Evolutionary conservation across 2,888 invertebrate genomes (phyloP), one percentile per base, ranked within the genome.

Genomic region (Drymonia ruficornis): DNA sequence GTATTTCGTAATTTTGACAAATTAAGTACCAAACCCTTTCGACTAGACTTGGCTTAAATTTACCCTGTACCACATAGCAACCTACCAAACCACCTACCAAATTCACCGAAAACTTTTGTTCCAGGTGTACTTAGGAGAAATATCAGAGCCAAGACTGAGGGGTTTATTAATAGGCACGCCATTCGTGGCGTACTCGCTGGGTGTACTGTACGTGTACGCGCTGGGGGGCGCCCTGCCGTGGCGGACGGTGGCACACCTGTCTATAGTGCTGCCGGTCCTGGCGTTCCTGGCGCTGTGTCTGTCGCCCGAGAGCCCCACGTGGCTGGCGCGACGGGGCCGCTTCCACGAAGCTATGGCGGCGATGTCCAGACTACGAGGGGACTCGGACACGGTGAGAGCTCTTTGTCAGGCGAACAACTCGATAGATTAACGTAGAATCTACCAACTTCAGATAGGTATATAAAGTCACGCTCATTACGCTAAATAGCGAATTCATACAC

Each of bases 61-160:
- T 49, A 50, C 46, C 45, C 15, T 15, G 11, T 23, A 4, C 23
- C 5, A 23, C 23, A 2, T 23, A 23, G n/a, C n/a, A n/a, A n/a
- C n/a, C n/a, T n/a, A n/a, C n/a, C n/a, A n/a, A n/a, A 4, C 23
- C 5, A 23, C 23, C 23, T 23, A 23, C 23, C 23, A 6, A 0
- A 7, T 38, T 38, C 1, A 31, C 31, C 11, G 31, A 31, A 11
- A 31, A 1, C 11, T 44, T 13, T 49, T 50, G 13, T 54, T 82
- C 1, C 84, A 96, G 96, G 95, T 96, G 3, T 94, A 96, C 64
- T 93, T 96, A 59, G 96, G 96, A 5, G 96, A 96, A 87, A 95
- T 95, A 59, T 94, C 96, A 2, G 96, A 96, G 67, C 95, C 96
- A 19, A 93, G 94, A 70, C 81, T 96, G 16, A 93, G 96, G 55